Evolutionary conservation across 2,888 invertebrate species (phyloP).

Genomic region (Morpho helenor): DNA sequence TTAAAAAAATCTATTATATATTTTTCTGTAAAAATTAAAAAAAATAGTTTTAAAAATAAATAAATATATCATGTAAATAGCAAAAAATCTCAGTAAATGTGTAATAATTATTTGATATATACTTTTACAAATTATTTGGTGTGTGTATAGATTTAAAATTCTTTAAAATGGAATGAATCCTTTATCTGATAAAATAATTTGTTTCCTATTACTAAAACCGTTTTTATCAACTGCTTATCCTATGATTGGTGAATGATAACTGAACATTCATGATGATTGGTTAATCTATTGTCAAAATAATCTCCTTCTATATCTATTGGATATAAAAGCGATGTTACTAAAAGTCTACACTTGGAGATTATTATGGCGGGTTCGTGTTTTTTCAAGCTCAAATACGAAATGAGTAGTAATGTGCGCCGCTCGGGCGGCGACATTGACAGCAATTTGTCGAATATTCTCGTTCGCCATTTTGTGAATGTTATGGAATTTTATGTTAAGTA

Average conservation of each 20-base stretch:
- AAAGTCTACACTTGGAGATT: conserved; percentile 42
- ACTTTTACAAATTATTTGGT: not conserved
- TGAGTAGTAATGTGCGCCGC: conserved; percentile 72
- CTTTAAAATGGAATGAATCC: conserved; percentile 22
- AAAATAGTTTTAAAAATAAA: too few relatives aligned
- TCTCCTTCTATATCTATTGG: conserved; percentile 15
- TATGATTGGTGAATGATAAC: conserved; percentile 26
- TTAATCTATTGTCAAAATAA: conserved; percentile 4
- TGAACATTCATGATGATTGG: conserved; percentile 26
- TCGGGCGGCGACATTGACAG: conserved; percentile 74
- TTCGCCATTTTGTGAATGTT: conserved; percentile 75
- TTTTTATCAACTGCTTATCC: not conserved
- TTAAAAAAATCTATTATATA: too few relatives aligned
- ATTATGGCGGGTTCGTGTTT: conserved; percentile 76
- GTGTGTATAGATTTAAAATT: not conserved
- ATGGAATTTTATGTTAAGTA: conserved; percentile 68
- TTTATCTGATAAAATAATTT: conserved; percentile 4
- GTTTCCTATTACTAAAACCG: conserved; percentile 29
- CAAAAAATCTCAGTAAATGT: too few relatives aligned
- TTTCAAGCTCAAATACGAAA: conserved; percentile 75
- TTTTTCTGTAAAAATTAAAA: too few relatives aligned
- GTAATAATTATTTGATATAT: too few relatives aligned
- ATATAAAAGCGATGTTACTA: conserved; percentile 11
- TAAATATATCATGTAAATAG: too few relatives aligned
- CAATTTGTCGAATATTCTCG: conserved; percentile 68